phyloP scores from a whole-genome alignment of 2,113 vertebrate species.

The Zosterops lateralis region DNA sequence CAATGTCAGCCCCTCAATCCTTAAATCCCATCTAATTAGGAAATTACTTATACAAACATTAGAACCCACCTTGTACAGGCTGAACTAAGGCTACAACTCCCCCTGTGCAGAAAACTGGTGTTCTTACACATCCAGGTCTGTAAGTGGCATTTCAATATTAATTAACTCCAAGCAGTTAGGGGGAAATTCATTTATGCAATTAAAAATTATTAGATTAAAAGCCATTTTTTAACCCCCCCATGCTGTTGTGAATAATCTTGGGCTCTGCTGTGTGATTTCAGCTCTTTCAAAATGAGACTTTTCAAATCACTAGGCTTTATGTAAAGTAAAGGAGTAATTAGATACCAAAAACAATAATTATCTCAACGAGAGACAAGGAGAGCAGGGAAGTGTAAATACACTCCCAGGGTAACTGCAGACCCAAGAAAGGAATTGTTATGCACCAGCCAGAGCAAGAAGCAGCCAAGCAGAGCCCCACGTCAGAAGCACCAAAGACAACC shows the following conservation, averaged over 20 bases:
- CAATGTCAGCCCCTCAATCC: not conserved
- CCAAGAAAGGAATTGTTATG: constrained; percentile 21
- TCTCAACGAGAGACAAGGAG: not conserved
- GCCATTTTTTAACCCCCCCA: not conserved
- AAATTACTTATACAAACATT: not conserved
- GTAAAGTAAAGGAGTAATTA: constrained; percentile 42
- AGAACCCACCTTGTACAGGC: not conserved
- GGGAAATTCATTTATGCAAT: constrained; percentile 36
- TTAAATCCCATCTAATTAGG: not conserved
- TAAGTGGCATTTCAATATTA: not conserved
- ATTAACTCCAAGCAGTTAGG: constrained; percentile 2
- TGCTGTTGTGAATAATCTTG: not conserved
- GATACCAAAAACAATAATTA: constrained; percentile 34
- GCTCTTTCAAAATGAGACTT: not conserved
- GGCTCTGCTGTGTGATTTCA: not conserved
- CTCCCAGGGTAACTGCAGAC: not conserved
- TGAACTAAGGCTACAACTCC: not conserved
- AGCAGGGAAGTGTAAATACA: not conserved
- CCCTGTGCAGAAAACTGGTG: not conserved
- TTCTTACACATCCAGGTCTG: not conserved
- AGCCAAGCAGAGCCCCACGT: constrained; percentile 26
- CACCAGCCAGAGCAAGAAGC: not conserved
- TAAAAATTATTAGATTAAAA: constrained; percentile 57
- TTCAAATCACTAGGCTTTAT: not conserved
- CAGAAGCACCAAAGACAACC: not conserved